Conservation (phyloP, 2,797 vertebrate species). For the Sciaenops ocellatus region DNA sequence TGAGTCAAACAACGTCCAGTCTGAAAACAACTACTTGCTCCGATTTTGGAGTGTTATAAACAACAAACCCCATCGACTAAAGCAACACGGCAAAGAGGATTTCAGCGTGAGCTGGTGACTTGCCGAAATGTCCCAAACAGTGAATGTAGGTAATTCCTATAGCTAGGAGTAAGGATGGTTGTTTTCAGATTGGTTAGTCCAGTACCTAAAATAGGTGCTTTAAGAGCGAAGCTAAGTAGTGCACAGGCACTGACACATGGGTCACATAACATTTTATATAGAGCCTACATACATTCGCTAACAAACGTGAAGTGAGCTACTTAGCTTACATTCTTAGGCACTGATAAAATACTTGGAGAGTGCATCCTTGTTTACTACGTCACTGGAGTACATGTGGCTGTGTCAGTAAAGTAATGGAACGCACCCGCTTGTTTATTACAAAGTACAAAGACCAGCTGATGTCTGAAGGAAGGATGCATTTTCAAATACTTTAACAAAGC, state of each 20-base stretch:
- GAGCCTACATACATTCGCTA: conserved; percentile 83
- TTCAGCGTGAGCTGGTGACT: conserved; percentile 45
- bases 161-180: conserved; percentile 48
- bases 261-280: conserved; percentile 79
- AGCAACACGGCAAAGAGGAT: conserved; percentile 51
- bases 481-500: conserved; percentile 74
- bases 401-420: conserved; percentile 45
- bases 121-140: conserved; percentile 43
- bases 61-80: conserved; percentile 49
- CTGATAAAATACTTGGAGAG: conserved; percentile 70
- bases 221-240: conserved; percentile 82
- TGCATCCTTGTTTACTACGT: conserved; percentile 47
- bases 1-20: conserved; percentile 77
- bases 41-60: conserved; percentile 65
- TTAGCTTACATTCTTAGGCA: conserved; percentile 82
- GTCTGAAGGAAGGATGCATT: conserved; percentile 58
- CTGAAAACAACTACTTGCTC: conserved; percentile 77
- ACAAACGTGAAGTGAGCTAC: conserved; percentile 82
- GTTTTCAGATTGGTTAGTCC: conserved; percentile 77
- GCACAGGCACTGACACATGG: conserved; percentile 81
- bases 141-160: conserved; percentile 50
- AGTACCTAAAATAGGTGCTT: conserved; percentile 81
- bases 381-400: conserved; percentile 32
- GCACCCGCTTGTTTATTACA: conserved; percentile 13
- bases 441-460: conserved; percentile 28